Percentiles rank a stretch among this genome's conserved stretches.
Conservation (phyloP, 2,888 invertebrate species). For the Rutpela maculata region DNA sequence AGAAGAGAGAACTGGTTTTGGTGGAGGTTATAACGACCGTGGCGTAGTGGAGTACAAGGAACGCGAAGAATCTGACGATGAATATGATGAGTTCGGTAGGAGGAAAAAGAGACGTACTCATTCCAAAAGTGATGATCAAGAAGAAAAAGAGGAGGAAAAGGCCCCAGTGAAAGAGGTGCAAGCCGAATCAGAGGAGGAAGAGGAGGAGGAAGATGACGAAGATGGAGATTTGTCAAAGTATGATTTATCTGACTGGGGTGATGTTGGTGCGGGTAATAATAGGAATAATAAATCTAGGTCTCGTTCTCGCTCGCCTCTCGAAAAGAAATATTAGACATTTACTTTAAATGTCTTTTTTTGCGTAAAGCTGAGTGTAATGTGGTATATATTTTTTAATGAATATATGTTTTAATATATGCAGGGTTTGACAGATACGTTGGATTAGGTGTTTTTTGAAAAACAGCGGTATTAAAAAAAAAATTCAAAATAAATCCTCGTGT, state of each 20-base stretch:
- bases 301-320: constrained; percentile 31
- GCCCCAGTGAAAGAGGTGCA: constrained; percentile 38
- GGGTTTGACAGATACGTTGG: neutral
- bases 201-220: constrained; percentile 76
- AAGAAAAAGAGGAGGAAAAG: constrained; percentile 46
- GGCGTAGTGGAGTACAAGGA: constrained; percentile 97
- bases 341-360: constrained; percentile 14
- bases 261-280: constrained; percentile 62
- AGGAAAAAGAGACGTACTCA: constrained; percentile 66
- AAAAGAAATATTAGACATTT: constrained; percentile 30
- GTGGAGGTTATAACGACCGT: constrained; percentile 96
- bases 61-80: constrained; percentile 90
- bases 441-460: neutral
- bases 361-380: constrained; percentile 17
- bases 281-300: constrained; percentile 62
- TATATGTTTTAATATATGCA: neutral
- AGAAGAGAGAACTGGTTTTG: constrained; percentile 86
- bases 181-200: constrained; percentile 71
- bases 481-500: too few relatives aligned
- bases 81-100: constrained; percentile 89
- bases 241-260: constrained; percentile 77
- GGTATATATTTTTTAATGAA: constrained; percentile 8
- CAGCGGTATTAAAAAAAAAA: too few relatives aligned
- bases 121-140: constrained; percentile 43
- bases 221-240: constrained; percentile 78